A percentile compares a stretch with the other conserved stretches of the same genome.
Conservation (phyloP, 2,113 vertebrate species). For the Mormyrus iriodes region DNA sequence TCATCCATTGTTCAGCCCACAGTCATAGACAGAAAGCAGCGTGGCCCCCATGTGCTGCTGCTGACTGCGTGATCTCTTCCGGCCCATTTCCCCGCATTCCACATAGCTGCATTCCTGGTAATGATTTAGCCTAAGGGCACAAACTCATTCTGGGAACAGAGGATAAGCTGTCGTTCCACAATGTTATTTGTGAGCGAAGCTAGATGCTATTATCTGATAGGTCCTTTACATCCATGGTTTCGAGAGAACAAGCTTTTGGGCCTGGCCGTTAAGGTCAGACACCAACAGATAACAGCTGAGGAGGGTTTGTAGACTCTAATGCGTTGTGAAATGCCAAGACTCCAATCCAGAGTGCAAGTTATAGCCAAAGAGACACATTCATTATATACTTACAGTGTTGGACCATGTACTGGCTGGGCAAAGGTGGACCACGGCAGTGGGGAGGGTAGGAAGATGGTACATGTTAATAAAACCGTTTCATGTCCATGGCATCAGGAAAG, state of each 20-base stretch:
- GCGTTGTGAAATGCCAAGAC: neutral
- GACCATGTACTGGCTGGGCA: neutral
- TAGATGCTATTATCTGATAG: conserved; percentile 54
- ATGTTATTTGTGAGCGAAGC: conserved; percentile 32
- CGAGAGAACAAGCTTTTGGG: conserved; percentile 15
- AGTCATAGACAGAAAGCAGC: neutral
- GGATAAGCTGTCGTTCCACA: conserved; percentile 25
- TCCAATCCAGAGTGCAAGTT: neutral
- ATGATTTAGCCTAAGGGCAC: conserved; percentile 17
- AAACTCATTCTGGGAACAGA: conserved; percentile 29
- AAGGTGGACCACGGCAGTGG: neutral
- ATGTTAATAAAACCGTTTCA: conserved; percentile 8
- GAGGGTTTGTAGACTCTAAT: neutral
- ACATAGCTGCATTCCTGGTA: conserved; percentile 6
- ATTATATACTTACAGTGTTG: conserved; percentile 15
- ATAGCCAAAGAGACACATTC: neutral
- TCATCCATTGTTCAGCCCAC: neutral
- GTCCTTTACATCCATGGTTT: conserved; percentile 5
- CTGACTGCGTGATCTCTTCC: neutral
- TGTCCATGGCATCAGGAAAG: neutral
- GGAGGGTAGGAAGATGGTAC: neutral
- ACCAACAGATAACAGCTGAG: conserved; percentile 28
- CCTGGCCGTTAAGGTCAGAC: conserved; percentile 28
- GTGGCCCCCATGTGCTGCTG: neutral
- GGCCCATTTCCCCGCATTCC: neutral